Conservation (phyloP, 2,888 invertebrate genomes). For the Drosophila heteroneura region DNA sequence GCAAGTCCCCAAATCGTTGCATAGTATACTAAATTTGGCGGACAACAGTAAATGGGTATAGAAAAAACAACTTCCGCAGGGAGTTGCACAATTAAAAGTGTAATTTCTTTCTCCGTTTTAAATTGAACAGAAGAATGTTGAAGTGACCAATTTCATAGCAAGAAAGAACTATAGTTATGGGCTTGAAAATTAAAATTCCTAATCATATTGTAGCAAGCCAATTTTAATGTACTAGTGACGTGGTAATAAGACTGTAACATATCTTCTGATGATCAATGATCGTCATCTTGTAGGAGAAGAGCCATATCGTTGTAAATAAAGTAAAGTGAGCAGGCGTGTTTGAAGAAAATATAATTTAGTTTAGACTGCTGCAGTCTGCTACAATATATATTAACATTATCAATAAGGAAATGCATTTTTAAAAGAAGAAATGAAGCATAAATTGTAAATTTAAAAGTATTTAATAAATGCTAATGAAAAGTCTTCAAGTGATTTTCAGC, state of each 20-base stretch:
- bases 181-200: neutral
- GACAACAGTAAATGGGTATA: slow-evolving; percentile 6
- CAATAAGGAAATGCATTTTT: too few species aligned
- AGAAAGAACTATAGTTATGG: neutral
- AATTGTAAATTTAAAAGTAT: neutral
- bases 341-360: neutral
- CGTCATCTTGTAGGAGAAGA: neutral
- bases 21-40: slow-evolving; percentile 23
- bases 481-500: slow-evolving; percentile 2
- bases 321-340: neutral
- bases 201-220: neutral
- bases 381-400: neutral
- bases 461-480: slow-evolving; percentile 1
- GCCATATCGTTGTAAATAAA: neutral
- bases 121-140: neutral
- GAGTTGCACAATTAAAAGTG: slow-evolving; percentile 6
- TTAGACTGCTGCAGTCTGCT: neutral
- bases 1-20: slow-evolving; percentile 14
- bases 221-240: neutral
- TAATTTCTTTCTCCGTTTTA: neutral
- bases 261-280: neutral
- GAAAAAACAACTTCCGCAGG: neutral
- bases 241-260: neutral
- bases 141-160: neutral
- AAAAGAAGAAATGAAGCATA: neutral